A percentile compares a stretch with the other conserved stretches of the same genome.
Conservation (phyloP, 1,140 invertebrate genomes). For the Lerema accius region DNA sequence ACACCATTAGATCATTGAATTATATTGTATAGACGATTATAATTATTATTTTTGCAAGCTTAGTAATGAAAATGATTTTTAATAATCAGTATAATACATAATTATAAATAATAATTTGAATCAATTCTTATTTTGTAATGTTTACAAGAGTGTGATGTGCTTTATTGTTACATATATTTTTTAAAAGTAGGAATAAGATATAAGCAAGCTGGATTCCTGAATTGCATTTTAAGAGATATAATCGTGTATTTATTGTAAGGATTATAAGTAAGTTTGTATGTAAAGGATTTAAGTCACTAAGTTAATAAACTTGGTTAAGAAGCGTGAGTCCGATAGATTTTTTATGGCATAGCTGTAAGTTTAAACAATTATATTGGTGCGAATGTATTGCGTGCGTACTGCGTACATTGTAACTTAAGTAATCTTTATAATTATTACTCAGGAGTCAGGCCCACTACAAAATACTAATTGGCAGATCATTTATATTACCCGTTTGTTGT, state of each 20-base stretch:
- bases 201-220: conserved; percentile 26
- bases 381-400: neutral
- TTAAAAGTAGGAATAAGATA: conserved; percentile 16
- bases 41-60: conserved; percentile 15
- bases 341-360: conserved; percentile 11
- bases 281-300: conserved; percentile 28
- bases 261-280: conserved; percentile 15
- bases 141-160: conserved; percentile 28
- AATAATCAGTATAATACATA: conserved; percentile 15
- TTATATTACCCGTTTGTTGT: neutral
- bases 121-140: conserved; percentile 25
- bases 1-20: too few relatives aligned
- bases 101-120: neutral
- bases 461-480: neutral
- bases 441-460: too few relatives aligned
- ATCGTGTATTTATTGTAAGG: conserved; percentile 12
- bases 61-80: conserved; percentile 14
- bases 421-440: too few relatives aligned
- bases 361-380: conserved; percentile 5
- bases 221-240: conserved; percentile 29
- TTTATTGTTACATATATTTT: conserved; percentile 24
- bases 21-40: conserved; percentile 15
- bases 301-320: conserved; percentile 17
- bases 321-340: conserved; percentile 9
- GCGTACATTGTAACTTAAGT: too few relatives aligned